These are phyloP conservation scores for Spialia ferax DNA, from an alignment of 2,888 invertebrate genomes.

Conservation along the genomic window DNA sequence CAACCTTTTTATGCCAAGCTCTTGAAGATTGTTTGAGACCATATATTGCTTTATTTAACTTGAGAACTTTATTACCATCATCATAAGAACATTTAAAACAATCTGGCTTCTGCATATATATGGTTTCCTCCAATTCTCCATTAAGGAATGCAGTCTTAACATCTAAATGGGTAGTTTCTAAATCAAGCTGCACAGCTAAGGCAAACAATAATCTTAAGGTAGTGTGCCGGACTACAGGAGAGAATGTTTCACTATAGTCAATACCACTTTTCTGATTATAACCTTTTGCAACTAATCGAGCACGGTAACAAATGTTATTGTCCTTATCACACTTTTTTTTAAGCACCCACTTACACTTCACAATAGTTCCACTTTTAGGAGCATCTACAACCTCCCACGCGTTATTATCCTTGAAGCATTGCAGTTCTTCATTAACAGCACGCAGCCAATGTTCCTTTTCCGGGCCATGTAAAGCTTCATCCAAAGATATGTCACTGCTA, in stretches of 20 bases:
- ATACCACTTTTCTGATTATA: background rate
- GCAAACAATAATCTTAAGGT: background rate
- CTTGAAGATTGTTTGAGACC: conserved; percentile 1
- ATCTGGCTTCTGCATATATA: conserved; percentile 6
- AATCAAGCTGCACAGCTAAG: background rate
- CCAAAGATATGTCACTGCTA: background rate
- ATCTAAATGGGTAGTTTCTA: conserved; percentile 1
- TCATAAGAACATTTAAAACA: background rate
- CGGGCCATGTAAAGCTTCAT: background rate
- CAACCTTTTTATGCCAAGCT: conserved; percentile 1
- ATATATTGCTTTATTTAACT: conserved; percentile 3
- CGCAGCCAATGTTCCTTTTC: background rate
- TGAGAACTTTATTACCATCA: background rate
- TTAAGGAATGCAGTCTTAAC: background rate
- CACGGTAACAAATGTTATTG: background rate
- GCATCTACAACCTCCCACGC: background rate
- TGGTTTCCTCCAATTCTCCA: background rate
- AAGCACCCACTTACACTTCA: conserved; percentile 2
- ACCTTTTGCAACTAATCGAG: background rate
- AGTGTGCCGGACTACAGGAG: background rate
- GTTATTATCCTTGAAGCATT: background rate
- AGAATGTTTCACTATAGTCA: background rate
- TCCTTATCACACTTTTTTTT: background rate
- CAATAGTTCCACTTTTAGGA: background rate
- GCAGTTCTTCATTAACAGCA: background rate